A percentile compares a stretch with the other conserved stretches of the same genome.
Conservation (phyloP, 2,888 invertebrate species). For the Megaustenia siamemsis region DNA sequence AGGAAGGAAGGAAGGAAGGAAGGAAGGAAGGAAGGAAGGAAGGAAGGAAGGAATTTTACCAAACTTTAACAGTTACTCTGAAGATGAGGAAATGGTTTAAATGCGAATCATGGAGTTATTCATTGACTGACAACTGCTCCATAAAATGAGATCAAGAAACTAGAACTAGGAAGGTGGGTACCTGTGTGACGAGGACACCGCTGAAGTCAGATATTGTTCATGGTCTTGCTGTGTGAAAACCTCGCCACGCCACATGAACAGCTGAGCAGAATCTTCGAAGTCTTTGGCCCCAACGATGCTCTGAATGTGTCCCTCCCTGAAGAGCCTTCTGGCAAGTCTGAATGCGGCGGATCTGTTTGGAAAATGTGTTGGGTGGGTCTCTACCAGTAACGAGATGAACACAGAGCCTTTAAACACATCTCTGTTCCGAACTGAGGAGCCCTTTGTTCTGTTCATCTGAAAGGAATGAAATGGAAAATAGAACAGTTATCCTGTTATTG, state of each 20-base stretch:
- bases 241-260: constrained; percentile 73
- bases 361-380: constrained; percentile 70
- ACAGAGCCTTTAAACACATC: constrained; percentile 76
- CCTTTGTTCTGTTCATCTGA: constrained; percentile 66
- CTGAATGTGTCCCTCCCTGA: constrained; percentile 71
- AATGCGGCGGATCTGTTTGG: constrained; percentile 68
- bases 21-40: background rate
- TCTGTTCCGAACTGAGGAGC: constrained; percentile 58
- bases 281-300: constrained; percentile 70
- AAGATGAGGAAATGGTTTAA: background rate
- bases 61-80: no score
- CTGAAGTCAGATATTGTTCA: constrained; percentile 19
- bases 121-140: background rate
- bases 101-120: no score
- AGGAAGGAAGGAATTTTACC: background rate
- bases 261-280: constrained; percentile 76
- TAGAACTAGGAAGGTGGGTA: background rate
- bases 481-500: no score
- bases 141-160: background rate
- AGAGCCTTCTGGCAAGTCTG: constrained; percentile 72
- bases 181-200: constrained; percentile 24
- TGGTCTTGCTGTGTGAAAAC: constrained; percentile 46
- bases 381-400: constrained; percentile 74
- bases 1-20: background rate
- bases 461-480: constrained; percentile 55